Base-by-base conservation (phyloP, 2,888 invertebrate genomes). In the Helleia helle region DNA sequence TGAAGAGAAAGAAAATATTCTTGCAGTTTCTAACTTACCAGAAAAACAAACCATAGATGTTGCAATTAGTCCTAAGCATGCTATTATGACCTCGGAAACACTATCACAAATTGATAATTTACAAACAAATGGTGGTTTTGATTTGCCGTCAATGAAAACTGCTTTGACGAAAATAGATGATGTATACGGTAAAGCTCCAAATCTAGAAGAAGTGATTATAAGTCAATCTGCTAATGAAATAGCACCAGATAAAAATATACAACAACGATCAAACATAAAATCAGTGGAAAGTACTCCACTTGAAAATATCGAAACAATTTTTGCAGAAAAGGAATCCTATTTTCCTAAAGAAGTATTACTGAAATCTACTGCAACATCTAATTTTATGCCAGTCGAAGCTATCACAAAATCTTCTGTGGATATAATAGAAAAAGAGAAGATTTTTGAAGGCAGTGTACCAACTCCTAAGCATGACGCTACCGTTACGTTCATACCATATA, bases 1-100 rank as follows among this genome's bases (percentile, higher is more conserved):
- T 3, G 79, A 86, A 27, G 91, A 92, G 67, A 86, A 80, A 50
- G 92, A 91, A 72, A 68, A 74, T 25, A 53, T 59, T 27, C 72
- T 88, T 41, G 51, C 56, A 22, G 56, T 74, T 43, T 42, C 55
- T 25, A 46, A 48, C n/a, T 54, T 58, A 43, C 87, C 88, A 11
- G 77, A 83, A 30, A 49, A 64, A 43, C 83, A 83, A 57, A 67
- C 50, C 40, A 87, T 86, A 7, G 65, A 67, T 31, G 42, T 81
- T 36, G 62, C 71, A 27, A 53, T 88, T 9, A 66, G 64, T 39
- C 70, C 80, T 25, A 75, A 79, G 46, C 83, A 87, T 54, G 83
- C 86, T 17, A 60, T 90, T 7, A 69, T 85, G 49, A 77, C 87
- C 28, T 81, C 81, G 4, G 89, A 90, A 75, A 76, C 85, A 18